Evolutionary conservation across 2,797 vertebrate species (phyloP).

Genomic region (Ataeniobius toweri): DNA sequence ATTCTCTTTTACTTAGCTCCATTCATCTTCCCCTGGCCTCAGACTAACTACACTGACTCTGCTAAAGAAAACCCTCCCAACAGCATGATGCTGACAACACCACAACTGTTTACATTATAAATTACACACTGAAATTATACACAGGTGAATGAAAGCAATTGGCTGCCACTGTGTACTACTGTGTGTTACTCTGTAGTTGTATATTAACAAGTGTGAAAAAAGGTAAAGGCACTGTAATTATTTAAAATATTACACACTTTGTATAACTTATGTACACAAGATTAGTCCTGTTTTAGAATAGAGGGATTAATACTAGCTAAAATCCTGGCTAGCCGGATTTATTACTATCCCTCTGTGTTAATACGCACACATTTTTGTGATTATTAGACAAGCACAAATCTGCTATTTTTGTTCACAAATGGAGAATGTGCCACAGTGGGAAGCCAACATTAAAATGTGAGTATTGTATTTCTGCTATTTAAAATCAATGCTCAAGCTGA

Average conservation of each 20-base stretch:
- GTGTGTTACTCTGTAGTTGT: neutral
- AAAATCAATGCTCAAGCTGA: constrained; percentile 39
- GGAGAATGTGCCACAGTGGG: constrained; percentile 29
- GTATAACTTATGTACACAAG: neutral
- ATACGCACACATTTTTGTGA: constrained; percentile 43
- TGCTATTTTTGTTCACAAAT: constrained; percentile 36
- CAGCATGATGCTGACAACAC: neutral
- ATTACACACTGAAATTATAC: too few species aligned
- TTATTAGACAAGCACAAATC: constrained; percentile 36
- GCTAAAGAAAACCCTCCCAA: too few species aligned
- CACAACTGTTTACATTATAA: too few species aligned
- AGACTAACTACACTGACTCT: too few species aligned
- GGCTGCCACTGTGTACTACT: too few species aligned
- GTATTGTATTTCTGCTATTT: constrained; percentile 21
- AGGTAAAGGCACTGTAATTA: neutral
- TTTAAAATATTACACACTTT: neutral
- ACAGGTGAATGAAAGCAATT: too few species aligned
- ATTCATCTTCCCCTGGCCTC: too few species aligned
- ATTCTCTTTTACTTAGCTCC: too few species aligned
- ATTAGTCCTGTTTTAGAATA: neutral
- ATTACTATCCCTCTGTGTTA: constrained; percentile 43
- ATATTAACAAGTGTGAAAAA: neutral
- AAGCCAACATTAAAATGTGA: constrained; percentile 5
- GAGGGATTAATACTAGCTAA: constrained; percentile 15
- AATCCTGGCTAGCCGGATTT: constrained; percentile 34